Conservation (phyloP, 2,113 vertebrate species). For the Bubo bubo region DNA sequence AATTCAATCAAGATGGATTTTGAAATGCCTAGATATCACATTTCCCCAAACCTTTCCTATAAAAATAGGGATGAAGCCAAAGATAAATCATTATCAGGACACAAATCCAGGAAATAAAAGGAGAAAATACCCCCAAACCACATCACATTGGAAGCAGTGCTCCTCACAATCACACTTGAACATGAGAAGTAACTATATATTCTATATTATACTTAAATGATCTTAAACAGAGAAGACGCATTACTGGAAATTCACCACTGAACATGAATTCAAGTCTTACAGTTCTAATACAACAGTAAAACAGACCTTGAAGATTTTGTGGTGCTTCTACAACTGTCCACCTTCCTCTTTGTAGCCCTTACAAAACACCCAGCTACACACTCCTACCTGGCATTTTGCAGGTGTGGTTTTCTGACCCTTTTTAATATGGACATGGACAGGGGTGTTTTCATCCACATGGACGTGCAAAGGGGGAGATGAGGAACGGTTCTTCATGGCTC, state of each 20-base stretch:
- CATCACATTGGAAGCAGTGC: background rate
- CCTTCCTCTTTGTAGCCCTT: background rate
- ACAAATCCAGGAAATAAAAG: background rate
- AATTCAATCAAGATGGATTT: background rate
- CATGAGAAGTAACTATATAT: background rate
- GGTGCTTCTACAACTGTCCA: background rate
- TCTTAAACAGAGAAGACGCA: background rate
- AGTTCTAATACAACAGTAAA: background rate
- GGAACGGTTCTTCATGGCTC: slow-evolving; percentile 83
- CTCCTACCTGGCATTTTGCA: slow-evolving; percentile 78
- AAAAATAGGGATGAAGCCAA: background rate
- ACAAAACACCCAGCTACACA: background rate
- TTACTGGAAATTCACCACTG: background rate
- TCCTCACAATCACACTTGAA: background rate
- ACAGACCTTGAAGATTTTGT: background rate
- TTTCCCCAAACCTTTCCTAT: background rate
- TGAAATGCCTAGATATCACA: background rate
- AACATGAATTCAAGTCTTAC: background rate
- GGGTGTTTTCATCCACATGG: slow-evolving; percentile 87
- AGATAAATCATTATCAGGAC: background rate
- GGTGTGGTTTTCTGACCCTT: slow-evolving; percentile 82
- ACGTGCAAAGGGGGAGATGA: slow-evolving; percentile 91
- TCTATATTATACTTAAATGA: background rate
- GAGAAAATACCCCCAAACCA: background rate
- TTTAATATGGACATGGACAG: slow-evolving; percentile 92